Conservation (phyloP, 2,113 vertebrate genomes). For the Petrocephalus microphthalmus region DNA sequence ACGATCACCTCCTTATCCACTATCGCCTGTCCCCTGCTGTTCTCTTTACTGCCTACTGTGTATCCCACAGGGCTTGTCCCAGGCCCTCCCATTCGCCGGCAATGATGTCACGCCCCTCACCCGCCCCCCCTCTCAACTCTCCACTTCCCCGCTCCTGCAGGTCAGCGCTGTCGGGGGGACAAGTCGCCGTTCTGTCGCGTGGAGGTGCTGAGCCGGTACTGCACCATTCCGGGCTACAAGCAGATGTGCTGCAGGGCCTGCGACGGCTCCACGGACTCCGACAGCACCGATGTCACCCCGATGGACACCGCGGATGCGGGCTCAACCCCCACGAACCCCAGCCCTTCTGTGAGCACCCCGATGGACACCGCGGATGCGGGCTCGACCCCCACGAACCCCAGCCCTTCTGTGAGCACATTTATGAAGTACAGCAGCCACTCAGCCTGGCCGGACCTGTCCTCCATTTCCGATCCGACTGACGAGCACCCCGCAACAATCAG, state of each 20-base stretch:
- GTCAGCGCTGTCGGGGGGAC: constrained; percentile 78
- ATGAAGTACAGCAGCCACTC: not conserved
- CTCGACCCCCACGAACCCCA: not conserved
- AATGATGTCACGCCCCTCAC: not conserved
- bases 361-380: not conserved
- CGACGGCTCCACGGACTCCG: constrained; percentile 39
- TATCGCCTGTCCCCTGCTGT: not conserved
- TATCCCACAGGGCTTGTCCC: not conserved
- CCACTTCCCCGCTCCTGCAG: constrained; percentile 64
- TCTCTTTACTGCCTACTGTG: not conserved
- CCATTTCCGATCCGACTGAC: not conserved
- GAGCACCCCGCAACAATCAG: not conserved
- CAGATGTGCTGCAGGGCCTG: constrained; percentile 91
- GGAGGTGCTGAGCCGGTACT: constrained; percentile 81
- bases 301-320: not conserved
- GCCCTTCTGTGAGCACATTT: not conserved
- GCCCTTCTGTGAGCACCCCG: no score
- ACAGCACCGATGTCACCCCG: constrained; percentile 39
- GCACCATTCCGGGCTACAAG: constrained; percentile 74
- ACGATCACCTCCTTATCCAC: not conserved
- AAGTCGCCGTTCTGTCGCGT: constrained; percentile 86
- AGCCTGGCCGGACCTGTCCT: not conserved
- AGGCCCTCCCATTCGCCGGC: not conserved
- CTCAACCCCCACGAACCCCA: not conserved
- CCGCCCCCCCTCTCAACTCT: not conserved